A percentile compares a stretch with the other conserved stretches of the same genome.
phyloP scores from a whole-genome alignment of 2,888 invertebrate species.

The Capitulum mitella region DNA sequence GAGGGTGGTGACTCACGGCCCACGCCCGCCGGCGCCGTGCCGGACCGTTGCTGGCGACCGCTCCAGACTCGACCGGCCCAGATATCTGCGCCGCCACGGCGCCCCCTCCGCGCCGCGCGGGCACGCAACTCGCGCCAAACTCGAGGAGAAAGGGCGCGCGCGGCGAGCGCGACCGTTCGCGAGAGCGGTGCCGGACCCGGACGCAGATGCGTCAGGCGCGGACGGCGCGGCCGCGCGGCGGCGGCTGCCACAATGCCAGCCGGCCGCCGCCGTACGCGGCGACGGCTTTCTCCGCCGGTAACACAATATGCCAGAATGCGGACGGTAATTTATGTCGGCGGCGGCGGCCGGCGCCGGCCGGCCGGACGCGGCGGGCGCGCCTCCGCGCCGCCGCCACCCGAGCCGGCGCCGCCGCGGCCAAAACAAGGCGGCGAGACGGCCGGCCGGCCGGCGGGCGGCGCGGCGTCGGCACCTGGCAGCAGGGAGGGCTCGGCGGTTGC shows the following conservation, averaged over 20 bases:
- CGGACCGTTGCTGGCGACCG: too few species aligned
- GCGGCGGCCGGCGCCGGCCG: constrained; percentile 4
- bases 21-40: too few species aligned
- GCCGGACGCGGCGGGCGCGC: not conserved
- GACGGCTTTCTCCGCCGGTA: constrained; percentile 13
- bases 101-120: too few species aligned
- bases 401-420: not conserved
- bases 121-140: too few species aligned
- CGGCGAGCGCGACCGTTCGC: too few species aligned
- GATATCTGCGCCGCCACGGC: too few species aligned
- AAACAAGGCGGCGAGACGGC: not conserved
- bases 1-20: too few species aligned
- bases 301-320: constrained; percentile 6
- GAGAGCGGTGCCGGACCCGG: not conserved
- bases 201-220: not conserved
- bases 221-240: not conserved
- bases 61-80: too few species aligned
- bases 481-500: too few species aligned
- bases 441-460: not conserved
- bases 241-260: constrained; percentile 29
- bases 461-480: too few species aligned
- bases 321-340: constrained; percentile 12
- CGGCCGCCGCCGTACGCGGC: too few species aligned
- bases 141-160: too few species aligned
- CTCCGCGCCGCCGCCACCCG: constrained; percentile 32